Base-by-base conservation (phyloP, 2,113 vertebrate species). In the Callocephalon fimbriatum region DNA sequence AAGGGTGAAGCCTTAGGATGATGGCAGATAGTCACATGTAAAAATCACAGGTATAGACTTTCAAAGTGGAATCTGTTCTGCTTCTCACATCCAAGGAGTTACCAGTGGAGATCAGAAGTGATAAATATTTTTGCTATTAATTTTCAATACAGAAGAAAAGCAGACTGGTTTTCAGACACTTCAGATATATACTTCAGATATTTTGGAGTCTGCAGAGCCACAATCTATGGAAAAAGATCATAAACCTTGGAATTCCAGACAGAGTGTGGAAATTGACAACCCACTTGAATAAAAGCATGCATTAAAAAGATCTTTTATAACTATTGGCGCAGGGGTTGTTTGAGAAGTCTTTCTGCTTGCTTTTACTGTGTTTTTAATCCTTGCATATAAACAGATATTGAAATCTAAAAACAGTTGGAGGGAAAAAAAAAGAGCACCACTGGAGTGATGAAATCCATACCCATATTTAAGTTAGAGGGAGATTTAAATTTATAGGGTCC, bases 51-150 rank as follows among this genome's bases (percentile, higher is more conserved):
- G 12, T 25, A 27, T 12, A 48, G 42, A 45, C 11, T 53, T 58
- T 15, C 17, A 76, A 86, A 86, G 16, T 48, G n/a, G 32, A 76
- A 62, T 59, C 15, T 15, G 4, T 61, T 76, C 50, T 76, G 45
- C 37, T 85, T 83, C 65, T 87, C 50, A 73, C 12, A 45, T 63
- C 18, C 66, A 72, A 66, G 7, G 27, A 66, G 3, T 61, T 65
- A 40, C 40, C 53, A 70, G 23, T 11, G 13, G n/a, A 50, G 13
- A 53, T 40, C 0, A 0, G n/a, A 79, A 82, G 4, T 37, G 26
- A 22, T 50, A 92, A 70, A 70, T 42, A 62, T 13, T 66, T 95
- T 73, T 70, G 31, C 31, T 58, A 65, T 86, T 82, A 70, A 26
- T 53, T 37, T 58, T 9, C 25, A 58, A 10, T 18, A 32, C 0